These are phyloP conservation scores for Orussus abietinus DNA, from an alignment of 1,140 invertebrate species.

Conservation along the genomic window DNA sequence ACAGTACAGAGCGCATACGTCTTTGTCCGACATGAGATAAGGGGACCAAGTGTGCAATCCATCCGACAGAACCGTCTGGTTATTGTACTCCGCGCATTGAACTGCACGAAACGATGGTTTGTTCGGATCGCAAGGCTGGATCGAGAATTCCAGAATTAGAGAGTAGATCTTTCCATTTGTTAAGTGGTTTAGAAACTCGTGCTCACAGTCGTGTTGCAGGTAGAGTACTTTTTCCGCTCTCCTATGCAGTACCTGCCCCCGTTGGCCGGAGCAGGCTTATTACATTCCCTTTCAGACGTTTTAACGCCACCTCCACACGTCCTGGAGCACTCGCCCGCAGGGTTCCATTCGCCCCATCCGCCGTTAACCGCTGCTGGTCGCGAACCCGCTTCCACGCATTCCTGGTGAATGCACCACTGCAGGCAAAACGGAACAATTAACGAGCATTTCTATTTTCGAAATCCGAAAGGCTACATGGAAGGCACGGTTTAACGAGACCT, in stretches of 20 bases:
- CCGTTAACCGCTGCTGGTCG: slow-evolving; percentile 62
- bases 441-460: background rate
- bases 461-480: background rate
- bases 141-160: background rate
- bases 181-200: background rate
- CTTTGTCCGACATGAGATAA: slow-evolving; percentile 46
- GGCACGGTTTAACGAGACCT: slow-evolving; percentile 44
- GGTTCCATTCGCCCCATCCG: slow-evolving; percentile 62
- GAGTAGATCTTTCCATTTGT: background rate
- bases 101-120: slow-evolving; percentile 53
- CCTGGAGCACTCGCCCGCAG: slow-evolving; percentile 58
- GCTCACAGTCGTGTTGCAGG: slow-evolving; percentile 60
- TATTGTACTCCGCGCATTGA: slow-evolving; percentile 61
- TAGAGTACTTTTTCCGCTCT: slow-evolving; percentile 50
- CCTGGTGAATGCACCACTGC: slow-evolving; percentile 65
- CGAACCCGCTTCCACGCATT: slow-evolving; percentile 62
- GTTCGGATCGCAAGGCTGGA: slow-evolving; percentile 55
- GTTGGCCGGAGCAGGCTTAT: slow-evolving; percentile 58
- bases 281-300: slow-evolving; percentile 49
- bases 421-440: slow-evolving; percentile 13
- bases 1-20: slow-evolving; percentile 58
- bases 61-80: slow-evolving; percentile 33
- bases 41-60: slow-evolving; percentile 55
- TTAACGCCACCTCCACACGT: slow-evolving; percentile 64
- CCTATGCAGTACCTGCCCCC: slow-evolving; percentile 62